Conservation (phyloP, 2,888 invertebrate species). For the Aphodius granarius region DNA sequence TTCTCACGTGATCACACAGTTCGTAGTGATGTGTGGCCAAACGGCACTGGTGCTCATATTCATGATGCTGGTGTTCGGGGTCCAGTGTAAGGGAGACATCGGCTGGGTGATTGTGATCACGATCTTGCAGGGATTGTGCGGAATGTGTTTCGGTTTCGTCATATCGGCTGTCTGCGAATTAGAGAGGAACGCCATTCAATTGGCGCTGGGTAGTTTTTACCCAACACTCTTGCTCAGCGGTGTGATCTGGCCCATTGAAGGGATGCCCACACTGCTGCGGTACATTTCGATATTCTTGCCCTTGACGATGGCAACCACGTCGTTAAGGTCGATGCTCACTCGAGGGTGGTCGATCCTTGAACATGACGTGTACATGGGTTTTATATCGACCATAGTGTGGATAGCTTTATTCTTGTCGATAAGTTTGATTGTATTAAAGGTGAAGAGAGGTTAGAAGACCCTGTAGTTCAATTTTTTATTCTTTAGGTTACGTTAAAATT, state of each 20-base stretch:
- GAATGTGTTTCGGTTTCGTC: conserved; percentile 96
- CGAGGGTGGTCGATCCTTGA: conserved; percentile 84
- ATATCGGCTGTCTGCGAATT: conserved; percentile 91
- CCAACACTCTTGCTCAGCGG: conserved; percentile 90
- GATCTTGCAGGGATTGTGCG: conserved; percentile 87
- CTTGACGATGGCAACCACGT: conserved; percentile 89
- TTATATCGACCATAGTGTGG: conserved; percentile 84
- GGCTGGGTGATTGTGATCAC: conserved; percentile 83
- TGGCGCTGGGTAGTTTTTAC: conserved; percentile 92
- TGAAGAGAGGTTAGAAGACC: conserved; percentile 71
- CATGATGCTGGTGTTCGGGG: conserved; percentile 88
- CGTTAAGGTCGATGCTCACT: conserved; percentile 82
- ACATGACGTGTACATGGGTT: conserved; percentile 85
- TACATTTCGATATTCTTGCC: conserved; percentile 85
- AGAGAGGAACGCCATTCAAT: conserved; percentile 90
- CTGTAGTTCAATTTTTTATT: not conserved
- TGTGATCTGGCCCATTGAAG: conserved; percentile 96
- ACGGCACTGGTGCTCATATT: conserved; percentile 87
- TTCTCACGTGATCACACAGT: conserved; percentile 92
- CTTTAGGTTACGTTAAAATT: not conserved
- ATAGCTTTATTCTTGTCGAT: conserved; percentile 79
- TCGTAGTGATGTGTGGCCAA: conserved; percentile 94
- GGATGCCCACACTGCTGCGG: conserved; percentile 81
- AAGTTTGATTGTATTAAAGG: conserved; percentile 76
- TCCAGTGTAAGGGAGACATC: conserved; percentile 87